Evolutionary conservation across 2,888 invertebrate species (phyloP), one percentile per base, ranked within the genome.

Genomic region (Conops quadrifasciatus): DNA sequence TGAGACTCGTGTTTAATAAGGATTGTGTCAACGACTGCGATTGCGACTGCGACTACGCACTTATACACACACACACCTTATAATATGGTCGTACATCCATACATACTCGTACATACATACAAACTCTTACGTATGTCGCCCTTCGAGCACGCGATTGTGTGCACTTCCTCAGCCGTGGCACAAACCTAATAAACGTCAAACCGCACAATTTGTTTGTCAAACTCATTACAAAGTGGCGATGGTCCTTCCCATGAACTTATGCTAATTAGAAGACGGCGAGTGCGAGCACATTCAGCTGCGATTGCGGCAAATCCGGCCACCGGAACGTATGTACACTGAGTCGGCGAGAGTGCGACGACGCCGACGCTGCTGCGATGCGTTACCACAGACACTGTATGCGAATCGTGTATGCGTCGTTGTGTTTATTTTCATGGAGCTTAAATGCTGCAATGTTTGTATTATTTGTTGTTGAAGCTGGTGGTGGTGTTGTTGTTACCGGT

Each of bases 111-210:
- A 28, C 26, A 60, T 24, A 24, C 30, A 13, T 9, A 24, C 49
- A 26, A 21, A 19, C 19, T 16, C 36, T 7, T 36, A 7, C 45
- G 58, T 28, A 59, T 60, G 64, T 65, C 70, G 67, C 53, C 70
- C 67, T 69, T 67, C 24, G n/a, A 28, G 43, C 65, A 47, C 16
- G 65, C 26, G 45, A 67, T 28, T 70, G 64, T 43, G 30, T 36
- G 43, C 9, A 36, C 19, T 9, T n/a, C 5, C n/a, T 43, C 36
- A n/a, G n/a, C 28, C 62, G 49, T 49, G 64, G 19, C 45, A 45
- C 58, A 64, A 64, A 64, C 64, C 70, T 70, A 70, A 70, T 70
- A 70, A 70, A 64, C 51, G 64, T 58, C 58, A 56, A 58, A 58
- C 63, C 63, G 45, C 56, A 64, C 58, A 64, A 70, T 70, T 56